Evolutionary conservation across 2,888 invertebrate species (phyloP).

Genomic region (Ischnus inquisitorius): DNA sequence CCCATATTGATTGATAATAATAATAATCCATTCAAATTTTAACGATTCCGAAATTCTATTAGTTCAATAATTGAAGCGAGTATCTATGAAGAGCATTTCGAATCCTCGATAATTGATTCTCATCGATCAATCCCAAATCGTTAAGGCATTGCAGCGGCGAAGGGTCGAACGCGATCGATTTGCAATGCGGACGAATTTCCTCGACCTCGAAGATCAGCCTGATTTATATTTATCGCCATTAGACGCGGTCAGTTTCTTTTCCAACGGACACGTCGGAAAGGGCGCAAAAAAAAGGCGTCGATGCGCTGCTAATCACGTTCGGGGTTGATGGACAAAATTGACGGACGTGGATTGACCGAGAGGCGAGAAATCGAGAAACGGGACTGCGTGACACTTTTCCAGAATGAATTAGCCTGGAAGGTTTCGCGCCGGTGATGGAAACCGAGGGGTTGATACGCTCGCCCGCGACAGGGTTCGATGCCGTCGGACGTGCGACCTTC

Average conservation of each 20-base stretch:
- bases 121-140: no score
- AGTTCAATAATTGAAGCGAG: no score
- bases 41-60: no score
- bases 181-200: no score
- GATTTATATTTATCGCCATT: no score
- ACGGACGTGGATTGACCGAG: constrained; percentile 10
- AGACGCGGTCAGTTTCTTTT: not conserved
- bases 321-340: not conserved
- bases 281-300: not conserved
- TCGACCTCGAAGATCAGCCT: no score
- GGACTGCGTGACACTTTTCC: not conserved
- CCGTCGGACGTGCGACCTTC: constrained; percentile 29
- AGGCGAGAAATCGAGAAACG: not conserved
- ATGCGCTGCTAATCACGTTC: not conserved
- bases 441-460: not conserved
- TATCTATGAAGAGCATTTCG: no score
- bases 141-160: no score
- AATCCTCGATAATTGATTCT: no score
- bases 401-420: constrained; percentile 1
- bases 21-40: no score
- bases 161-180: no score
- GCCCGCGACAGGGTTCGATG: not conserved
- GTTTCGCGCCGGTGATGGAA: constrained; percentile 1
- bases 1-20: no score
- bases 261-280: not conserved